Evolutionary conservation across 2,888 invertebrate species (phyloP), one percentile per base, ranked within the genome.

Genomic region (Osmoderma eremita): DNA sequence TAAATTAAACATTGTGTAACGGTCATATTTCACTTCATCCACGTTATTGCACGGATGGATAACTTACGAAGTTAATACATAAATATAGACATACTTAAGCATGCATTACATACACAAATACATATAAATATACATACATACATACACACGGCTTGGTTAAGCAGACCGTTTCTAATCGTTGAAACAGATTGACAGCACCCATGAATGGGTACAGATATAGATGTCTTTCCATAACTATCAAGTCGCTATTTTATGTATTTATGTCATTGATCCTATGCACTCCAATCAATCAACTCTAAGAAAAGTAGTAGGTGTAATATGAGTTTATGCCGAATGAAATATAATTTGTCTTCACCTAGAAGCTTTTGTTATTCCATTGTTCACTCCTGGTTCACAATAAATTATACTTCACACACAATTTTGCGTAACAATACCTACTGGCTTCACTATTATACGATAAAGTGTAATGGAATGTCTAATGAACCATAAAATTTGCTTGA

Each of bases 1-100:
- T 64, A 64, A 53, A 64, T 65, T 53, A 56, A 22, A 15, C 38
- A 54, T 65, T 65, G 56, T 48, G 65, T 48, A 65, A 65, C 36
- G 45, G 30, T 30, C 30, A 45, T 30, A 45, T 45, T 42, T 58
- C 45, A 8, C 30, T 53, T 30, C 36, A 36, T 53, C 53, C 36
- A 30, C 38, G 38, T 13, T 15, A 30, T 15, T 53, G 6, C 6
- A 10, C 1, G 30, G 30, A 18, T 30, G 8, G 51, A 36, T n/a
- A 51, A 15, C 51, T n/a, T 30, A 15, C 30, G 51, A 51, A 15
- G 15, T 13, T 13, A 24, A 4, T 24, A 24, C 24, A 24, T 24
- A 5, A 24, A 24, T 24, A 24, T 5, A 5, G 3, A 24, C 5
- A 24, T 24, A 24, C 24, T 5, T 24, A 24, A 4, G 24, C 5